Conservation (phyloP, 2,888 invertebrate genomes). For the Conchocele bisecta region DNA sequence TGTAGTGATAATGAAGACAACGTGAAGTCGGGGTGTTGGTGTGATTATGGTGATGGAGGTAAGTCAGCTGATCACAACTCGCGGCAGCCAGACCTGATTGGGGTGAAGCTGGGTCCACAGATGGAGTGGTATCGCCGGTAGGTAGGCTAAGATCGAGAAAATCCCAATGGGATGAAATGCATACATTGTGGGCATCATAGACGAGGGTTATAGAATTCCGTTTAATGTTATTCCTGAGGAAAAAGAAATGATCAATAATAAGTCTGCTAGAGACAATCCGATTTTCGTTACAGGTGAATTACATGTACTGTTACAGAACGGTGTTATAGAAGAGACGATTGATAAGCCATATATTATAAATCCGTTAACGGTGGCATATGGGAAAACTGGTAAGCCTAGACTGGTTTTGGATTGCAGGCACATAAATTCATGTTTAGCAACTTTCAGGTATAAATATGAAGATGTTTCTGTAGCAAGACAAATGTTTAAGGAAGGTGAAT, state of each 20-base stretch:
- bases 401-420: constrained; percentile 6
- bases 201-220: constrained; percentile 1
- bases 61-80: no score
- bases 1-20: no score
- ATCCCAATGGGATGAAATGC: not conserved
- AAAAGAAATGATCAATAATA: not conserved
- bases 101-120: no score
- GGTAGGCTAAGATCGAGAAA: not conserved
- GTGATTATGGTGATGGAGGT: no score
- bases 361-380: not conserved
- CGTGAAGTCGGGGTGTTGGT: no score
- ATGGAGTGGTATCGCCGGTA: no score
- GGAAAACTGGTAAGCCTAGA: constrained; percentile 3
- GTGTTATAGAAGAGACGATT: not conserved
- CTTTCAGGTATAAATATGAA: constrained; percentile 8
- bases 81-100: no score
- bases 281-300: not conserved
- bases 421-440: not conserved
- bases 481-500: not conserved
- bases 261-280: not conserved
- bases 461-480: not conserved
- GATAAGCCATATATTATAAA: not conserved
- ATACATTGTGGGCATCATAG: not conserved
- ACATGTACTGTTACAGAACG: not conserved
- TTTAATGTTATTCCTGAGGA: not conserved